Evolutionary conservation across 2,888 invertebrate genomes (phyloP).

Genomic region (Leptopilina syphax): DNA sequence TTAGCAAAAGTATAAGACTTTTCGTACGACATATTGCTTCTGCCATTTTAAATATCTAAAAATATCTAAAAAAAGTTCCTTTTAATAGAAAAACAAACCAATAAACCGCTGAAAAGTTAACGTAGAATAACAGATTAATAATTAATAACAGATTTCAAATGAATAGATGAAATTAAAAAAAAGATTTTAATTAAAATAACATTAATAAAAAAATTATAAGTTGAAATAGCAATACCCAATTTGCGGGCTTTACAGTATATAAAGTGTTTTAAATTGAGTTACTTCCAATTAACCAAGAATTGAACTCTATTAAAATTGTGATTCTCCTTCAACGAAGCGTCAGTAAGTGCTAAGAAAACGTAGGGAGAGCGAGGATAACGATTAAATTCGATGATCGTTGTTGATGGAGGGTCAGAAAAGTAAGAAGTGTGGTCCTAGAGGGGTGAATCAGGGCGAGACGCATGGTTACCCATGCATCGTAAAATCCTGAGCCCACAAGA

Average conservation of each 20-base stretch:
- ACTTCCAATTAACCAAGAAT: conserved; percentile 37
- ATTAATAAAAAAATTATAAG: too few species aligned
- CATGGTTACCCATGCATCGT: conserved; percentile 73
- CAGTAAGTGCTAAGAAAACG: conserved; percentile 35
- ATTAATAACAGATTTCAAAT: too few species aligned
- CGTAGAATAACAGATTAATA: too few species aligned
- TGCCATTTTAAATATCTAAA: too few species aligned
- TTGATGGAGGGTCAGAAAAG: conserved; percentile 59
- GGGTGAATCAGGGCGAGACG: conserved; percentile 63
- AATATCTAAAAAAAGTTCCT: too few species aligned
- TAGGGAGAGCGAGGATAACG: conserved; percentile 60
- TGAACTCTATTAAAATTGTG: conserved; percentile 32
- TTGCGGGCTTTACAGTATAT: not conserved
- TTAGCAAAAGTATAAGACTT: too few species aligned
- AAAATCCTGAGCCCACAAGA: conserved; percentile 66
- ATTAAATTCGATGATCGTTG: conserved; percentile 63
- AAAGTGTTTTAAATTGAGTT: not conserved
- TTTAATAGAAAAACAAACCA: too few species aligned
- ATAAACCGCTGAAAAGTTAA: too few species aligned
- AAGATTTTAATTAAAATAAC: too few species aligned
- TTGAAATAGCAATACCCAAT: not conserved
- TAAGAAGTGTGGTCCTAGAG: conserved; percentile 58
- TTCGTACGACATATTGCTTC: too few species aligned
- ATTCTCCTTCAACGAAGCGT: conserved; percentile 25
- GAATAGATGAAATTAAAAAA: too few species aligned